Conservation (phyloP, 2,113 vertebrate species). For the Chauna torquata region DNA sequence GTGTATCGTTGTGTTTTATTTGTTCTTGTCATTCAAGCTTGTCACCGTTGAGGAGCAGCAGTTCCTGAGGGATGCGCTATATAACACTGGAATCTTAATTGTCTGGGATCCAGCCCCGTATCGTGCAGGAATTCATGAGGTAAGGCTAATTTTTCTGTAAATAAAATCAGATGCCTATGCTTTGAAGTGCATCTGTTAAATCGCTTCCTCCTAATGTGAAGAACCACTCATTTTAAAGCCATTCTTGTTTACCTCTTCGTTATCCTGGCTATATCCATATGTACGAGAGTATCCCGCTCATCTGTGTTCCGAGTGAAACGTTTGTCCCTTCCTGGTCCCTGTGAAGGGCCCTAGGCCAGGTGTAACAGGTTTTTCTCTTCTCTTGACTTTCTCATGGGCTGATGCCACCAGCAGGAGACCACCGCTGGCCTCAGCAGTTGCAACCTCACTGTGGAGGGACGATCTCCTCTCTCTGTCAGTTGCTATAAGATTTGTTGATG, state of each 20-base stretch:
- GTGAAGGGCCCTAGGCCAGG: not conserved
- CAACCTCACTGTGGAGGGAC: not conserved
- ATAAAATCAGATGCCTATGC: not conserved
- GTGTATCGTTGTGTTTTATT: not conserved
- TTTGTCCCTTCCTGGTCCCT: not conserved
- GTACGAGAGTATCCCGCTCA: not conserved
- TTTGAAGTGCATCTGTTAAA: not conserved
- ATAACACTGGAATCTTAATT: conserved; percentile 78
- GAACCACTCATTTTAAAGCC: not conserved
- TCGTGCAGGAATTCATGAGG: conserved; percentile 76
- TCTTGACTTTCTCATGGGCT: not conserved
- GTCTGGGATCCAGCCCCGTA: conserved; percentile 84
- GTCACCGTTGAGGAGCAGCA: conserved; percentile 64
- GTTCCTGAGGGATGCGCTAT: conserved; percentile 74
- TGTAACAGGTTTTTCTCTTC: not conserved
- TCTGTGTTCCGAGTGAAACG: not conserved
- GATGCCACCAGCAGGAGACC: not conserved
- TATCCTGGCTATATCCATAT: rapidly evolving
- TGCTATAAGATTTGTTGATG: not conserved
- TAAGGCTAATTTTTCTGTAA: conserved; percentile 40
- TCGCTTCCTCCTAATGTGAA: not conserved
- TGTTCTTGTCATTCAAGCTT: conserved; percentile 70
- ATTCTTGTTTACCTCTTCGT: not conserved
- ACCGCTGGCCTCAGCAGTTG: not conserved
- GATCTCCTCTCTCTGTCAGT: not conserved